Percentiles rank a stretch among this genome's conserved stretches.
Evolutionary conservation across 2,888 invertebrate genomes (phyloP).

Genomic region (Eumerus sabulonum): DNA sequence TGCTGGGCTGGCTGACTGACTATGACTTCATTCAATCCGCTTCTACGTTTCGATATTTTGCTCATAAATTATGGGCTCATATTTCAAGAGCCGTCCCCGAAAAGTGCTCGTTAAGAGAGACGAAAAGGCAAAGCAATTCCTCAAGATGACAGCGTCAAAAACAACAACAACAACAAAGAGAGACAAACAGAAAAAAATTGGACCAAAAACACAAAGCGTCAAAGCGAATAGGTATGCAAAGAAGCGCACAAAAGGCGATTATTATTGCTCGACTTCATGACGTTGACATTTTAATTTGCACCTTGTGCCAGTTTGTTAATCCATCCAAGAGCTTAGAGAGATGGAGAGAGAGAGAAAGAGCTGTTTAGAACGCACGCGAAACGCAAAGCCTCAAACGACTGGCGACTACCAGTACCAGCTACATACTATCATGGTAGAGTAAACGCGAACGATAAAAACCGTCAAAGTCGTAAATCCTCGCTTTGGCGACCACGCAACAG

Average conservation of each 20-base stretch:
- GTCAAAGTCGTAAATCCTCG: slow-evolving; percentile 55
- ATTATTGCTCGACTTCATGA: slow-evolving; percentile 67
- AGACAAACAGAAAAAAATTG: slow-evolving; percentile 3
- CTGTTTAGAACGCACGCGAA: slow-evolving; percentile 18
- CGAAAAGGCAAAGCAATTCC: slow-evolving; percentile 22
- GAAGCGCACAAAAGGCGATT: slow-evolving; percentile 59
- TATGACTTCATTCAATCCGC: slow-evolving; percentile 35
- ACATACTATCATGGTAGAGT: too few species aligned
- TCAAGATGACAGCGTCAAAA: slow-evolving; percentile 27
- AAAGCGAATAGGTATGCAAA: slow-evolving; percentile 3
- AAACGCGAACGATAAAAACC: slow-evolving; percentile 46
- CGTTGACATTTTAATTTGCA: slow-evolving; percentile 69
- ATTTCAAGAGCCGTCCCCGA: slow-evolving; percentile 62
- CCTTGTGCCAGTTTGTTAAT: slow-evolving; percentile 68
- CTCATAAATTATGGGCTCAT: slow-evolving; percentile 59
- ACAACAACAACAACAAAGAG: too few species aligned
- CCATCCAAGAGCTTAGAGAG: slow-evolving; percentile 47
- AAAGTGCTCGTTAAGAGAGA: slow-evolving; percentile 13
- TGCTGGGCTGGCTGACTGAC: not conserved
- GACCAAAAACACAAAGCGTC: not conserved
- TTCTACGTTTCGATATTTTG: slow-evolving; percentile 50
- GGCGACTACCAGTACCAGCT: slow-evolving; percentile 14
- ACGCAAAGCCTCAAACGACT: slow-evolving; percentile 17
- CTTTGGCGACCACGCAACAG: slow-evolving; percentile 51
- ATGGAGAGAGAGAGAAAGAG: too few species aligned